These are phyloP conservation scores for Engraulis encrasicolus DNA, from an alignment of 2,113 vertebrate species.

Conservation along the genomic window DNA sequence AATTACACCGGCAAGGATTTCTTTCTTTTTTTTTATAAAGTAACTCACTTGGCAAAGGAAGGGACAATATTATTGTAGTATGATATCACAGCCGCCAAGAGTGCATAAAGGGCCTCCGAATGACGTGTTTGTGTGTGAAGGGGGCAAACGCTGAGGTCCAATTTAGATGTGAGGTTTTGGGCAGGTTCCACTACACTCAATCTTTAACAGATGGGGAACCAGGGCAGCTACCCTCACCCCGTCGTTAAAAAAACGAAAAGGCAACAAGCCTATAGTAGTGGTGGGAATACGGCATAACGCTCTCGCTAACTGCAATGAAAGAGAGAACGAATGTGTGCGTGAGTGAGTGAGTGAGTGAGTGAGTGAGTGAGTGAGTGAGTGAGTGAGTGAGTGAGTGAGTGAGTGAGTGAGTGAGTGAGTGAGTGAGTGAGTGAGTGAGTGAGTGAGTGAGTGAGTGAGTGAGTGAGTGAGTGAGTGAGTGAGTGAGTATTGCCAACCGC, in stretches of 20 bases:
- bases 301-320: slow-evolving; percentile 1
- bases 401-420: no score
- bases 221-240: background rate
- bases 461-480: no score
- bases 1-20: background rate
- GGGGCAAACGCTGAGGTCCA: background rate
- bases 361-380: no score
- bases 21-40: background rate
- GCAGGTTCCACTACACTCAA: background rate
- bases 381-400: no score
- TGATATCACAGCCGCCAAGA: background rate
- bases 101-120: background rate
- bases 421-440: no score
- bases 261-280: background rate
- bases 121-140: slow-evolving; percentile 7
- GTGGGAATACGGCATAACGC: background rate
- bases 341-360: no score
- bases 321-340: no score
- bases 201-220: slow-evolving; percentile 5
- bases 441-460: no score
- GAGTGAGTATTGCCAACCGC: no score
- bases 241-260: no score
- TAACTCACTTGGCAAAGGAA: background rate
- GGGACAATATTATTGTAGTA: background rate
- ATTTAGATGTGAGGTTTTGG: slow-evolving; percentile 15